Evolutionary conservation across 2,888 invertebrate species (phyloP).

Genomic region (Amitus sp.): DNA sequence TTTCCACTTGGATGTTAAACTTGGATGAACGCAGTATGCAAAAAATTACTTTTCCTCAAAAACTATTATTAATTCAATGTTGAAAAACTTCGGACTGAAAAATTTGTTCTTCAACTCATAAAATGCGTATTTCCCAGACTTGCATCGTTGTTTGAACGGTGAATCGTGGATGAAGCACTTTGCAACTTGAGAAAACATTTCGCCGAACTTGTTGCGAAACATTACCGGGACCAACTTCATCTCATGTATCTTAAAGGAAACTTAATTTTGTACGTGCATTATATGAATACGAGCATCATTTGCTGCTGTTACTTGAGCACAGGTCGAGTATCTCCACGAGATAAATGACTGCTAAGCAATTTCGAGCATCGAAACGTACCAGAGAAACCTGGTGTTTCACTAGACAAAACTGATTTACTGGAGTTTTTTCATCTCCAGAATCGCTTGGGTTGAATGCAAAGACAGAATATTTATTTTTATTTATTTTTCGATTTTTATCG

Average conservation of each 20-base stretch:
- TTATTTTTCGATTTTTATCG: no score
- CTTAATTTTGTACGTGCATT: conserved; percentile 1
- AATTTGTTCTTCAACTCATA: neutral
- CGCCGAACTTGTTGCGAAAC: neutral
- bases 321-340: no score
- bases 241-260: neutral
- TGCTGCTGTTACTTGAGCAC: neutral
- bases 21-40: neutral
- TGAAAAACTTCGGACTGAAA: neutral
- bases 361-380: no score
- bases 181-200: neutral
- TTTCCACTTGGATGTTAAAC: neutral
- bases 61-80: neutral
- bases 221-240: neutral
- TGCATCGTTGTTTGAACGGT: neutral
- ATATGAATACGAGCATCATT: neutral
- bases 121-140: neutral
- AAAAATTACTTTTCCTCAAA: neutral
- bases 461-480: no score
- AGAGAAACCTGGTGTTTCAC: no score
- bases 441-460: no score
- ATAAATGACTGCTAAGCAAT: no score
- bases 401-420: no score
- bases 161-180: neutral
- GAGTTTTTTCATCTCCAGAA: no score